Evolutionary conservation across 2,113 vertebrate species (phyloP).

Genomic region (Orcinus orca): DNA sequence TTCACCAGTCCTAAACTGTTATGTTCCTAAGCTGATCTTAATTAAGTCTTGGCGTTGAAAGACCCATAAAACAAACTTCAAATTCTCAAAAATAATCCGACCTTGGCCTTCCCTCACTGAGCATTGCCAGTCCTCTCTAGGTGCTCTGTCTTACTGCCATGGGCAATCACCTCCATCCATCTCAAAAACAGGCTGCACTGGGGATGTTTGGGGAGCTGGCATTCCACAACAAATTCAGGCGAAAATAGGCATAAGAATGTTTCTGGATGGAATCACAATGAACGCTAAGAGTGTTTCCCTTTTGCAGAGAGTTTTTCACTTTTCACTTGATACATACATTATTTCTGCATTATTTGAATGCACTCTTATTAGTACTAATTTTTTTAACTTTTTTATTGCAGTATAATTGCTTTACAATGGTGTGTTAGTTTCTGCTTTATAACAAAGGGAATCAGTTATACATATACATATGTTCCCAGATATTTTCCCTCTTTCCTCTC

Average conservation of each 20-base stretch:
- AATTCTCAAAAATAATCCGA: fast-evolving
- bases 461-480: too few relatives aligned
- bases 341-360: not conserved
- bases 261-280: not conserved
- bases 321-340: not conserved
- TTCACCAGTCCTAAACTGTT: not conserved
- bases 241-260: not conserved
- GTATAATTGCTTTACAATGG: too few relatives aligned
- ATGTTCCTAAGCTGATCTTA: not conserved
- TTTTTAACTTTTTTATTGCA: too few relatives aligned
- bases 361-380: not conserved
- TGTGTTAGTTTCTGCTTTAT: too few relatives aligned
- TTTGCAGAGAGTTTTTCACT: not conserved
- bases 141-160: not conserved
- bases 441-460: too few relatives aligned
- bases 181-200: not conserved
- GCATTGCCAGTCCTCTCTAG: not conserved
- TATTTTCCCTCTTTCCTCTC: too few relatives aligned
- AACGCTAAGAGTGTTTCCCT: not conserved
- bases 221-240: too few relatives aligned
- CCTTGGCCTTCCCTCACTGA: not conserved
- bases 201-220: not conserved
- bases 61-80: not conserved
- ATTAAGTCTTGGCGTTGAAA: not conserved
- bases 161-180: not conserved